Evolutionary conservation across 2,888 invertebrate genomes (phyloP).

Genomic region (Chrysolina haemoptera): DNA sequence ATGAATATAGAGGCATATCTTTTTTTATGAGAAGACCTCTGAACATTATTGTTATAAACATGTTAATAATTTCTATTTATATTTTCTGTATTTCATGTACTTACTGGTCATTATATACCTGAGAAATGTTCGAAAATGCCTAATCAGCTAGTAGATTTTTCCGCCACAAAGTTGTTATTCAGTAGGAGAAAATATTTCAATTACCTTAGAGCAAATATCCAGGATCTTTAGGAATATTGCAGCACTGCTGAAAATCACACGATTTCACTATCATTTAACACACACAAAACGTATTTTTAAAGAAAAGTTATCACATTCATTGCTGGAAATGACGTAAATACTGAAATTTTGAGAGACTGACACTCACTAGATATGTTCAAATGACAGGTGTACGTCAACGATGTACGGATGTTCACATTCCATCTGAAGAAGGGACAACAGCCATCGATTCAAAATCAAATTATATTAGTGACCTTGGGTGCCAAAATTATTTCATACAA

Average conservation of each 20-base stretch:
- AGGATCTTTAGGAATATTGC: slow-evolving; percentile 1
- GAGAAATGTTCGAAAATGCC: neutral
- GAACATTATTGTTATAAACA: no score
- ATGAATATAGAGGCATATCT: no score
- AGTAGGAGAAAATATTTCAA: neutral
- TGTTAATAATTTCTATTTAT: no score
- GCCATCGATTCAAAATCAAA: no score
- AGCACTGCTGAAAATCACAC: slow-evolving; percentile 23
- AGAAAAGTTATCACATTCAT: slow-evolving; percentile 38
- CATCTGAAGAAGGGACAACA: no score
- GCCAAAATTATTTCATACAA: neutral
- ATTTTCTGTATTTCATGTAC: no score
- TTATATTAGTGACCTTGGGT: neutral
- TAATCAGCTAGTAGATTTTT: neutral
- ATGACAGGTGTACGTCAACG: slow-evolving; percentile 7
- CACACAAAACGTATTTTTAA: slow-evolving; percentile 39
- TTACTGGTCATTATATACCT: no score
- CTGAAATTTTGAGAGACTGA: slow-evolving; percentile 48
- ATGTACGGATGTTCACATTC: neutral
- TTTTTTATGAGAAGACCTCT: no score
- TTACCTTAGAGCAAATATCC: slow-evolving; percentile 20
- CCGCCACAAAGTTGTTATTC: neutral
- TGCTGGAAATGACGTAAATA: slow-evolving; percentile 44
- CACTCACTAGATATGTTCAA: slow-evolving; percentile 42
- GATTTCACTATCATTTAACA: slow-evolving; percentile 47